These are phyloP conservation scores for Ectemnius continuus DNA, from an alignment of 2,888 invertebrate species.

Conservation along the genomic window DNA sequence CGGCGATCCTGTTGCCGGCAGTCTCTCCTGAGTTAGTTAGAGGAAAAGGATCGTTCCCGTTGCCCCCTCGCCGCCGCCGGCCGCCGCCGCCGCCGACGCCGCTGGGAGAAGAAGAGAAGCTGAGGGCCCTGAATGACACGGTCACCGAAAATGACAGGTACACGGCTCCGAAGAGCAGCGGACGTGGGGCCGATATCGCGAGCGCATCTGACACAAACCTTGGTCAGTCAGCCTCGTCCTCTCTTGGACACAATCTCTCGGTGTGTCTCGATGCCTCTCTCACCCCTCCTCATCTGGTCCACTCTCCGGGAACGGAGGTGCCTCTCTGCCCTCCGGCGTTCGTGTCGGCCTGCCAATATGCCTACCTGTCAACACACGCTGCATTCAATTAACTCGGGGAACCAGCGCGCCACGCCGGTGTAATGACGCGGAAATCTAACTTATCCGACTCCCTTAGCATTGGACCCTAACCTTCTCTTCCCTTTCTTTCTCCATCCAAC, in stretches of 20 bases:
- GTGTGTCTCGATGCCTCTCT: slow-evolving; percentile 38
- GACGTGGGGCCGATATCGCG: slow-evolving; percentile 72
- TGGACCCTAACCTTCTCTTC: slow-evolving; percentile 11
- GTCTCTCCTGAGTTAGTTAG: slow-evolving; percentile 64
- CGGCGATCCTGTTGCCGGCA: slow-evolving; percentile 66
- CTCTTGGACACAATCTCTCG: slow-evolving; percentile 29
- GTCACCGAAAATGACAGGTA: slow-evolving; percentile 77
- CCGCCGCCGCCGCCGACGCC: too few species aligned
- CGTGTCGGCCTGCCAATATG: slow-evolving; percentile 76
- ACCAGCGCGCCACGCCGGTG: slow-evolving; percentile 69
- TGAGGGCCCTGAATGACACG: slow-evolving; percentile 68
- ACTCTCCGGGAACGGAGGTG: slow-evolving; percentile 13
- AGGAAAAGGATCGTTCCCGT: slow-evolving; percentile 51
- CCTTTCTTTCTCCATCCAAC: neutral
- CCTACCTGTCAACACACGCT: slow-evolving; percentile 77
- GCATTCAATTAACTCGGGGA: slow-evolving; percentile 75
- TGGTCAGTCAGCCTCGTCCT: slow-evolving; percentile 67
- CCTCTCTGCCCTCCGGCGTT: slow-evolving; percentile 44
- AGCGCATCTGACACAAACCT: slow-evolving; percentile 75
- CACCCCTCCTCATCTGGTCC: slow-evolving; percentile 16
- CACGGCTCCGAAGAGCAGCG: slow-evolving; percentile 72
- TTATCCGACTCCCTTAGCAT: slow-evolving; percentile 44
- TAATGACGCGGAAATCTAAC: slow-evolving; percentile 75
- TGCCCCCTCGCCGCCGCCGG: too few species aligned
- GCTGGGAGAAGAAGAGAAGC: slow-evolving; percentile 35